phyloP scores from a whole-genome alignment of 2,113 vertebrate species.

The Cisticola juncidis region DNA sequence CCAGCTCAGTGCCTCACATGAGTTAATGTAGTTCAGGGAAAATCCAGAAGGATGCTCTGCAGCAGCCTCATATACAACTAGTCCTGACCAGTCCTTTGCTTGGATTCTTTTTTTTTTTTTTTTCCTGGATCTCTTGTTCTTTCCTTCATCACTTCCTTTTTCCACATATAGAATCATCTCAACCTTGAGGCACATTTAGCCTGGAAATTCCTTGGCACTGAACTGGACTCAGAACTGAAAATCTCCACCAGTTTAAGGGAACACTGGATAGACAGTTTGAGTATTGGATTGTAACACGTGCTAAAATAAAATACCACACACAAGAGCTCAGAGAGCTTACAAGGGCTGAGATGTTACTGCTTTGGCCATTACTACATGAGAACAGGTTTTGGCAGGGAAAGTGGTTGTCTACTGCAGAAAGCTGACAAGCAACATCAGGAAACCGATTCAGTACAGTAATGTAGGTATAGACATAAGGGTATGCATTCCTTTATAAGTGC shows the following conservation, averaged over 20 bases:
- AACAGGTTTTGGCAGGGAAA: neutral
- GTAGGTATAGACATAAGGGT: fast-evolving
- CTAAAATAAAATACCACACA: neutral
- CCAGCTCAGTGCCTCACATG: neutral
- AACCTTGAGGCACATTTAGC: neutral
- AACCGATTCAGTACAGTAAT: fast-evolving
- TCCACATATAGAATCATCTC: neutral
- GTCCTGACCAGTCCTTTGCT: neutral
- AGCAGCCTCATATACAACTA: neutral
- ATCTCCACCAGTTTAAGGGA: neutral
- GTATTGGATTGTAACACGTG: neutral
- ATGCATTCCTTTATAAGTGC: neutral
- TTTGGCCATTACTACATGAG: neutral
- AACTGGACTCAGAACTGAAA: neutral
- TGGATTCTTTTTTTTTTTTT: neutral
- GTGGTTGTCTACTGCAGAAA: neutral
- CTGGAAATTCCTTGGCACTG: neutral
- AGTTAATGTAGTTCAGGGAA: neutral
- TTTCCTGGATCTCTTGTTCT: neutral
- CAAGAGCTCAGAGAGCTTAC: neutral
- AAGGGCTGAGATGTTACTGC: neutral
- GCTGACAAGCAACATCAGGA: neutral
- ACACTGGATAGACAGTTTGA: neutral
- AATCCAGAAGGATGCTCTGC: neutral
- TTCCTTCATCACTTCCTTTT: neutral